phyloP scores from a whole-genome alignment of 2,113 vertebrate species.

The Microtus richardsoni region DNA sequence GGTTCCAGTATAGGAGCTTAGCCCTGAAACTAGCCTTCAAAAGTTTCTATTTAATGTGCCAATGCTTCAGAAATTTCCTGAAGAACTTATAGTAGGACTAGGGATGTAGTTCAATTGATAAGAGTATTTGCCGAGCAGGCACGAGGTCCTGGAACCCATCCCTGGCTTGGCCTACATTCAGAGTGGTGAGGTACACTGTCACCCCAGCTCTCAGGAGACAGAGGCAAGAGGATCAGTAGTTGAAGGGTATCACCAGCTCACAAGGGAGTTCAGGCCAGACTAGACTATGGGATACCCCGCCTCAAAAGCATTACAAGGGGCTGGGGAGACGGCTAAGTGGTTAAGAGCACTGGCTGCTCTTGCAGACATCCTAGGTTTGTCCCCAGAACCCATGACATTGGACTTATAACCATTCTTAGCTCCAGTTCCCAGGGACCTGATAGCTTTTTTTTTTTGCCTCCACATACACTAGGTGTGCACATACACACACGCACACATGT shows the following conservation, averaged over 20 bases:
- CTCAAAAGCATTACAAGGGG: not conserved
- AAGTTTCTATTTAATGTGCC: not conserved
- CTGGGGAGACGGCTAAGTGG: no score
- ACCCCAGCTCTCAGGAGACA: not conserved
- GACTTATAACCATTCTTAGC: no score
- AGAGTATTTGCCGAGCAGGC: not conserved
- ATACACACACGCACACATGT: not conserved
- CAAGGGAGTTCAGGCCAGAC: not conserved
- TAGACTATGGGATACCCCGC: not conserved
- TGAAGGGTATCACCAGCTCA: not conserved
- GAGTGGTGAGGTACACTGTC: not conserved
- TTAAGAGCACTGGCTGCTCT: not conserved
- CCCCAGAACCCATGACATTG: not conserved
- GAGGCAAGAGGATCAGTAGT: not conserved
- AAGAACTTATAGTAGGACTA: not conserved
- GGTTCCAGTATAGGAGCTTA: not conserved
- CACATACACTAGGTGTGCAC: not conserved
- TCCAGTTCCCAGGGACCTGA: not conserved
- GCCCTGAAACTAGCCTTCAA: no score
- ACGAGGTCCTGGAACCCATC: not conserved
- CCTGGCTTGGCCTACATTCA: not conserved
- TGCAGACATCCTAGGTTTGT: not conserved
- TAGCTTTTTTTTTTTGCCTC: not conserved
- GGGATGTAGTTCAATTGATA: not conserved
- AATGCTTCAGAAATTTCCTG: not conserved